A percentile compares a stretch with the other conserved stretches of the same genome.
Conservation (phyloP, 30 jellyfish, hydroid and myxozoan genomes). For the Mastigias papua region DNA sequence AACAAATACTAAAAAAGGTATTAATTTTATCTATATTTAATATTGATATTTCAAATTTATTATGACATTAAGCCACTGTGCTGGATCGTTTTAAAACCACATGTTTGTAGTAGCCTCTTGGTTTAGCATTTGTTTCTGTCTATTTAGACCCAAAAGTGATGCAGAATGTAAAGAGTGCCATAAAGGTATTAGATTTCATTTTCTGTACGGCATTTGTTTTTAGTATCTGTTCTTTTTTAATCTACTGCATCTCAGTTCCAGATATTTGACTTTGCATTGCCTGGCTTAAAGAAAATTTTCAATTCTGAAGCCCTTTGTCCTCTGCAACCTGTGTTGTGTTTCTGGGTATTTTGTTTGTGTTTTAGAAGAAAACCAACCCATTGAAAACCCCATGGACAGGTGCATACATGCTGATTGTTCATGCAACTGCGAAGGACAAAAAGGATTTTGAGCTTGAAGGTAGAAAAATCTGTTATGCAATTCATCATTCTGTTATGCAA, state of each 20-base stretch:
- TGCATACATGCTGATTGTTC: constrained; percentile 51
- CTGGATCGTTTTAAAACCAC: too few relatives aligned
- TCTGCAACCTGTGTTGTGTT: neutral
- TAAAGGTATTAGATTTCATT: neutral
- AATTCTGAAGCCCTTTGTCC: neutral
- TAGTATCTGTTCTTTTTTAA: too few relatives aligned
- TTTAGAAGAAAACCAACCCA: neutral
- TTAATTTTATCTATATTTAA: too few relatives aligned
- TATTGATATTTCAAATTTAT: too few relatives aligned
- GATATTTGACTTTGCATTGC: too few relatives aligned
- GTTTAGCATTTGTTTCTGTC: neutral
- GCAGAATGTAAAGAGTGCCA: neutral
- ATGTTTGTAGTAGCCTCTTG: too few relatives aligned
- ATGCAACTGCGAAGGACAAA: constrained; percentile 34
- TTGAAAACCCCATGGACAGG: constrained; percentile 56
- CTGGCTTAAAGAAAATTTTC: too few relatives aligned
- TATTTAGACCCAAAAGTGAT: neutral
- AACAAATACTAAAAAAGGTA: too few relatives aligned
- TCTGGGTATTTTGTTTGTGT: neutral
- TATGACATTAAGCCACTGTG: too few relatives aligned
- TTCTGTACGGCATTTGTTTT: neutral
- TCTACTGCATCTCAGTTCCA: too few relatives aligned
- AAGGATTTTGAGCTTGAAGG: constrained; percentile 46
- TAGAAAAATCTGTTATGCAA: constrained; percentile 3
- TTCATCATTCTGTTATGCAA: too few relatives aligned